Evolutionary conservation across 2,888 invertebrate species (phyloP), one percentile per base, ranked within the genome.

Genomic region (Apamea epomidion): DNA sequence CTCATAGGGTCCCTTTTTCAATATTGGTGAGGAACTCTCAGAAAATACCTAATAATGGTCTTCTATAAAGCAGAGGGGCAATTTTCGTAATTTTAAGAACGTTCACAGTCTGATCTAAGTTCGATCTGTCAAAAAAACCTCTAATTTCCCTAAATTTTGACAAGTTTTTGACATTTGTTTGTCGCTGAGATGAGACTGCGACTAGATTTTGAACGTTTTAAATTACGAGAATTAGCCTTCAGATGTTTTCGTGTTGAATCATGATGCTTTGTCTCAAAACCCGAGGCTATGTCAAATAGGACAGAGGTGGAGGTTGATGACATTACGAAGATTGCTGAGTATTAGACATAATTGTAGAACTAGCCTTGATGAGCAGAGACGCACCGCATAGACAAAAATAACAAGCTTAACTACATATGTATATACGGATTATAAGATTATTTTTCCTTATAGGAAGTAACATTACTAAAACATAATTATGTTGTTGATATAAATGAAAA

Each of bases 221-320:
- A n/a, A n/a, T n/a, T n/a, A n/a, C n/a, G n/a, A n/a, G n/a, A n/a
- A n/a, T n/a, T n/a, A n/a, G n/a, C n/a, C n/a, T n/a, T n/a, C n/a
- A n/a, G 67, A 16, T 54, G 25, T 68, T 76, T 60, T 80, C 1
- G 1, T 32, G 1, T 4, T 48, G 12, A 62, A 29, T 67, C 25
- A 62, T 71, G 16, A 25, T 32, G 25, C 73, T 58, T 64, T 65
- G 64, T 65, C 32, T 69, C 32, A 48, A 74, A 70, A 21, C 2
- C 16, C 74, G 64, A 80, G 74, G 80, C 25, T 37, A 32, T 68
- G 8, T 68, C 69, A 81, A 81, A 72, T 73, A 71, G 74, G 60
- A 80, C 78, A 87, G 76, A 87, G 84, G 82, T 82, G 74, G 87
- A 86, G 84, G 84, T 79, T 67, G 72, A 78, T 82, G 82, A 73